These are phyloP conservation scores for Hystrix brachyura DNA, from an alignment of 2,113 vertebrate species.

Conservation along the genomic window DNA sequence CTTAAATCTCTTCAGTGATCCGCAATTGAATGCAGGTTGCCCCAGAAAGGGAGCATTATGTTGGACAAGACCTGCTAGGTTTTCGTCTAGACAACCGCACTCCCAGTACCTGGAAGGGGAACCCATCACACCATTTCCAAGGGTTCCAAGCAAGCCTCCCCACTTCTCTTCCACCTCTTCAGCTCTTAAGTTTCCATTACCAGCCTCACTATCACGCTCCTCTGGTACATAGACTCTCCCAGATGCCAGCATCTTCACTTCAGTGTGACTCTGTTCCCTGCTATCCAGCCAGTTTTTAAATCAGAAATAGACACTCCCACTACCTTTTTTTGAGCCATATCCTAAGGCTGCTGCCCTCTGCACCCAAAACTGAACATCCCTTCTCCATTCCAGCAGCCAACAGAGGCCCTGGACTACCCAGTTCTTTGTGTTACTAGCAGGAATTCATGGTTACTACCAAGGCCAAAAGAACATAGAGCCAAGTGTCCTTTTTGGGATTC, in stretches of 20 bases:
- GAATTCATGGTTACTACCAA: background rate
- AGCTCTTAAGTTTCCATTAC: background rate
- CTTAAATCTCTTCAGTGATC: background rate
- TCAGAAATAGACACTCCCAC: background rate
- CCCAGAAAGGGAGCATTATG: background rate
- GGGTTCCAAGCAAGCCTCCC: background rate
- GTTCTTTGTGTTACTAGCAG: background rate
- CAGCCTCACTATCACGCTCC: background rate
- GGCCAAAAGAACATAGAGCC: background rate
- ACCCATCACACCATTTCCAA: fast-evolving
- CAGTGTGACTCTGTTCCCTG: background rate
- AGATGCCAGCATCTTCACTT: background rate
- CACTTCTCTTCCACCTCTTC: background rate
- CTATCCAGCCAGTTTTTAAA: background rate
- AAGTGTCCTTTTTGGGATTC: background rate
- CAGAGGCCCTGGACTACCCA: background rate
- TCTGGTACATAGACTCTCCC: background rate
- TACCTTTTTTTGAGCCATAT: background rate
- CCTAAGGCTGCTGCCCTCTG: background rate
- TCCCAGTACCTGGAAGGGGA: background rate
- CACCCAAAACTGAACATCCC: background rate
- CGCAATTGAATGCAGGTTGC: background rate
- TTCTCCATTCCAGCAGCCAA: background rate
- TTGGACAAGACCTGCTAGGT: background rate
- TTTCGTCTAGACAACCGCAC: background rate